Evolutionary conservation across 2,797 vertebrate genomes (phyloP).

Genomic region (Aplochiton taeniatus): DNA sequence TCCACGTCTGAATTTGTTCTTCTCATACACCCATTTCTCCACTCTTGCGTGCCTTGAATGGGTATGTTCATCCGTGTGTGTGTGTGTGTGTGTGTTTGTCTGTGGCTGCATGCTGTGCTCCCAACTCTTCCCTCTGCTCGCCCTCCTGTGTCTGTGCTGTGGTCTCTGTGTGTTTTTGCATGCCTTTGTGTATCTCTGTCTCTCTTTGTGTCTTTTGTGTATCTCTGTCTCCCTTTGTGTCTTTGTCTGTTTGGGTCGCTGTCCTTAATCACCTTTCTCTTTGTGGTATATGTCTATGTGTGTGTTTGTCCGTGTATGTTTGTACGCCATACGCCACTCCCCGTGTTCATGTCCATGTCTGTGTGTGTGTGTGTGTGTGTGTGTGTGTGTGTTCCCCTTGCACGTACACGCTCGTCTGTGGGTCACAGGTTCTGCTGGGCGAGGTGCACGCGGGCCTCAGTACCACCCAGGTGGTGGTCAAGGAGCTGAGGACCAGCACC

Average conservation of each 20-base stretch:
- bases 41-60: conserved; percentile 60
- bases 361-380: conserved; percentile 26
- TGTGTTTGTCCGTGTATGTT: conserved; percentile 10
- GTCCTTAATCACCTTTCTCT: conserved; percentile 5
- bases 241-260: conserved; percentile 16
- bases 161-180: neutral
- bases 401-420: conserved; percentile 29
- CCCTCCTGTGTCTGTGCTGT: neutral
- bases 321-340: neutral
- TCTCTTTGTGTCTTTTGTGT: conserved; percentile 19
- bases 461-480: conserved; percentile 91
- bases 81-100: conserved; percentile 15
- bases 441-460: conserved; percentile 86
- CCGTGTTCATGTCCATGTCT: conserved; percentile 23
- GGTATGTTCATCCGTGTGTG: conserved; percentile 64
- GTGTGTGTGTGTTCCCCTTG: conserved; percentile 22
- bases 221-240: conserved; percentile 22
- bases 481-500: conserved; percentile 89
- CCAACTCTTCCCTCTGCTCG: neutral
- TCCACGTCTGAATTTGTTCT: conserved; percentile 2
- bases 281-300: conserved; percentile 4
- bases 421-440: conserved; percentile 87
- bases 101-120: conserved; percentile 17
- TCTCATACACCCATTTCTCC: conserved; percentile 35
- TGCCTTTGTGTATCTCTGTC: conserved; percentile 16